These are phyloP conservation scores for Andrena praecox DNA, from an alignment of 2,888 invertebrate genomes.

Conservation along the genomic window DNA sequence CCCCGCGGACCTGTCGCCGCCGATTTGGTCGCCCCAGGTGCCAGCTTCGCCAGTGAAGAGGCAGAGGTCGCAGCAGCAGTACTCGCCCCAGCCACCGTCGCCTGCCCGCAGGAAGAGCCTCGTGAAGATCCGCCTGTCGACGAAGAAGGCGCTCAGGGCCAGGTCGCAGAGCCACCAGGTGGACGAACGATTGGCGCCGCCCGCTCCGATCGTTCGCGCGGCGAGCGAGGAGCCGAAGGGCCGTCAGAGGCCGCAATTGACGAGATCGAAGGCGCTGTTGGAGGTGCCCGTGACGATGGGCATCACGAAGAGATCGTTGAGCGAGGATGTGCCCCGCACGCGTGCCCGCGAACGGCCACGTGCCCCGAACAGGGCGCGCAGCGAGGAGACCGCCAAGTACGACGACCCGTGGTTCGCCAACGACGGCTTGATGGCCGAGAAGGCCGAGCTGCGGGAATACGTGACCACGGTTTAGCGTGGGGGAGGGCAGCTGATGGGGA, in stretches of 20 bases:
- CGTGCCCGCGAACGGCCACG: conserved; percentile 73
- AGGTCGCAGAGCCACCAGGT: conserved; percentile 74
- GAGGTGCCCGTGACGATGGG: conserved; percentile 79
- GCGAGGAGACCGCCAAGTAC: conserved; percentile 81
- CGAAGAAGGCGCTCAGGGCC: conserved; percentile 73
- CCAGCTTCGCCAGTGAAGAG: conserved; percentile 63
- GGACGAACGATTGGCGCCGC: conserved; percentile 72
- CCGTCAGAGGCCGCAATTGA: conserved; percentile 78
- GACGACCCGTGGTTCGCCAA: conserved; percentile 79
- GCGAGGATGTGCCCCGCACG: conserved; percentile 82
- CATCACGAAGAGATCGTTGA: conserved; percentile 80
- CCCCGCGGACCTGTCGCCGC: conserved; percentile 74
- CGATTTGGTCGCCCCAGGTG: conserved; percentile 79
- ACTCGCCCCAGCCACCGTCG: conserved; percentile 62
- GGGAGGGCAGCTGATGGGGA: conserved; percentile 3
- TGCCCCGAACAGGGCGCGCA: conserved; percentile 80
- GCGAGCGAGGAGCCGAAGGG: conserved; percentile 79
- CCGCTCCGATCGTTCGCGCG: conserved; percentile 73
- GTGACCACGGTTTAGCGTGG: conserved; percentile 81
- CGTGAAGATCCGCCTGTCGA: conserved; percentile 69
- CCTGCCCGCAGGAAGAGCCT: conserved; percentile 71
- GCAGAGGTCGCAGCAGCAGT: conserved; percentile 53
- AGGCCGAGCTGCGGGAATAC: conserved; percentile 81
- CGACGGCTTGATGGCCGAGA: conserved; percentile 58
- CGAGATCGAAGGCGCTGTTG: conserved; percentile 80